Evolutionary conservation across 2,113 vertebrate genomes (phyloP).

Genomic region (Plecotus auritus): DNA sequence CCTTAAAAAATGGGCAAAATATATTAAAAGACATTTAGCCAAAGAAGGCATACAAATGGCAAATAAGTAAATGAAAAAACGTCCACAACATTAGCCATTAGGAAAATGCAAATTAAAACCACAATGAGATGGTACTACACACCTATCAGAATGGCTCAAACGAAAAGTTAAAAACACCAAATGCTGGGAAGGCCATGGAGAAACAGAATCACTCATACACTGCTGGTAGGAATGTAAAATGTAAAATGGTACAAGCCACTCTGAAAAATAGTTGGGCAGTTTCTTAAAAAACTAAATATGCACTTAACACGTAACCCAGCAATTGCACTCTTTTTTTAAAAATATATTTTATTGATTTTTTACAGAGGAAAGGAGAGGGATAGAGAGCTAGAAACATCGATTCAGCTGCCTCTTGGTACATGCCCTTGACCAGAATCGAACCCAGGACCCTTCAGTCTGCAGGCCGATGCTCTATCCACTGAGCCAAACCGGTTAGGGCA

Average conservation of each 20-base stretch:
- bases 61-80: neutral
- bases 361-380: too few species aligned
- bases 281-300: slow-evolving; percentile 2
- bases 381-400: too few species aligned
- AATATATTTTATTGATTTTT: too few species aligned
- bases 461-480: too few species aligned
- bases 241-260: neutral
- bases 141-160: neutral
- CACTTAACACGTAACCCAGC: neutral
- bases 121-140: neutral
- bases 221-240: neutral
- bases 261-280: neutral
- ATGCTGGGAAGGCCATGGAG: neutral
- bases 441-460: too few species aligned
- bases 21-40: neutral
- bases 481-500: neutral
- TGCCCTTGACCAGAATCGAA: too few species aligned
- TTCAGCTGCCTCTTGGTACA: too few species aligned
- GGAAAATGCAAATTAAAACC: neutral
- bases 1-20: neutral
- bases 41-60: neutral
- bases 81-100: neutral
- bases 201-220: neutral
- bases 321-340: neutral
- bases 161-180: neutral